Evolutionary conservation across 2,888 invertebrate genomes (phyloP).

Genomic region (Euplexia lucipara): DNA sequence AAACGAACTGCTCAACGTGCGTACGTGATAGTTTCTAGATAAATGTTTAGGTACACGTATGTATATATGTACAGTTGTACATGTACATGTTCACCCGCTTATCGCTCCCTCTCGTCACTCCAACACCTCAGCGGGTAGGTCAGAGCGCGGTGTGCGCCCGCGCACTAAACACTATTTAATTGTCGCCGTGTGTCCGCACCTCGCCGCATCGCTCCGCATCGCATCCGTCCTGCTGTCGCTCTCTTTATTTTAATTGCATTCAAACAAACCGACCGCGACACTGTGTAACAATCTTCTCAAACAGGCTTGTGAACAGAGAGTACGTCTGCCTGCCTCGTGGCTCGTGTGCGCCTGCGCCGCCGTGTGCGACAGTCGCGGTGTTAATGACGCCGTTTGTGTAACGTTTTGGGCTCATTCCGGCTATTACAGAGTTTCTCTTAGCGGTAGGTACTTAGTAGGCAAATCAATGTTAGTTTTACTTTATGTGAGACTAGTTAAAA

Average conservation of each 20-base stretch:
- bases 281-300: slow-evolving; percentile 18
- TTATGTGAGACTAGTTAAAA: background rate
- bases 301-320: slow-evolving; percentile 12
- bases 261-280: slow-evolving; percentile 17
- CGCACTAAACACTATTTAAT: slow-evolving; percentile 74
- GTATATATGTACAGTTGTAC: too few relatives aligned
- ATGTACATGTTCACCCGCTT: too few relatives aligned
- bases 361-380: slow-evolving; percentile 19
- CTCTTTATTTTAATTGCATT: slow-evolving; percentile 54
- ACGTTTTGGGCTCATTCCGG: slow-evolving; percentile 14
- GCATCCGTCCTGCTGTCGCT: slow-evolving; percentile 6
- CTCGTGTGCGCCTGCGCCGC: too few relatives aligned
- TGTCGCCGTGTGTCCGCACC: slow-evolving; percentile 56
- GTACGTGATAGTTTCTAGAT: too few relatives aligned
- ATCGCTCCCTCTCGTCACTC: slow-evolving; percentile 22
- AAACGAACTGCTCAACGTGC: too few relatives aligned
- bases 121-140: background rate
- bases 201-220: slow-evolving; percentile 4
- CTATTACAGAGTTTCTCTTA: slow-evolving; percentile 14
- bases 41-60: too few relatives aligned
- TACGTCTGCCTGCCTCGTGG: slow-evolving; percentile 6
- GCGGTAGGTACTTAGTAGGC: slow-evolving; percentile 2
- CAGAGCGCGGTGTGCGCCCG: slow-evolving; percentile 25
- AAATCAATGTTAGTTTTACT: slow-evolving; percentile 22
- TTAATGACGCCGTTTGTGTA: slow-evolving; percentile 34